A percentile compares a stretch with the other conserved stretches of the same genome.
phyloP scores from a whole-genome alignment of 2,888 invertebrate genomes.

The Brassicogethes aeneus region DNA sequence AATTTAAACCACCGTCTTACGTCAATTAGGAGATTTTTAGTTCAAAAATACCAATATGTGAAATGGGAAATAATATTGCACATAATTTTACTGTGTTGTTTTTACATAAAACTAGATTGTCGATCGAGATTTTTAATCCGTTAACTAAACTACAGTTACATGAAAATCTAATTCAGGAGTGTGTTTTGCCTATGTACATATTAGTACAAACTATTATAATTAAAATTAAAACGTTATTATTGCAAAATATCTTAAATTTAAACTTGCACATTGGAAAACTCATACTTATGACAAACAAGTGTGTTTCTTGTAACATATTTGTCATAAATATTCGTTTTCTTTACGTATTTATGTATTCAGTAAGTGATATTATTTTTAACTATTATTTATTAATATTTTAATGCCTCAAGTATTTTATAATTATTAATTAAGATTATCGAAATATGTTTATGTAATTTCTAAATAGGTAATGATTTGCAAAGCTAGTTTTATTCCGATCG shows the following conservation, averaged over 20 bases:
- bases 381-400: no score
- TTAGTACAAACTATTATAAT: neutral
- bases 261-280: no score
- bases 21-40: neutral
- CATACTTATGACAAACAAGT: no score
- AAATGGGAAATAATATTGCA: neutral
- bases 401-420: no score
- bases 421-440: neutral
- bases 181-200: neutral
- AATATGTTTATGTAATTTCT: slow-evolving; percentile 27
- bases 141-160: neutral
- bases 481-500: slow-evolving; percentile 7
- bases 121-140: neutral
- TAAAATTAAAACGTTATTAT: no score
- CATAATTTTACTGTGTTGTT: no score
- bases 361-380: no score
- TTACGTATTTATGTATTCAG: no score
- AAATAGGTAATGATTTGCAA: slow-evolving; percentile 18
- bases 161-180: neutral
- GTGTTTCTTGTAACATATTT: no score
- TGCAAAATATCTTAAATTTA: no score
- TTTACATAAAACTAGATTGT: neutral
- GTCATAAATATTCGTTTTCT: no score
- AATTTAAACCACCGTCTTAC: neutral
- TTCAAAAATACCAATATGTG: neutral